Evolutionary conservation across 2,888 invertebrate species (phyloP).

Genomic region (Anoncus sp.): DNA sequence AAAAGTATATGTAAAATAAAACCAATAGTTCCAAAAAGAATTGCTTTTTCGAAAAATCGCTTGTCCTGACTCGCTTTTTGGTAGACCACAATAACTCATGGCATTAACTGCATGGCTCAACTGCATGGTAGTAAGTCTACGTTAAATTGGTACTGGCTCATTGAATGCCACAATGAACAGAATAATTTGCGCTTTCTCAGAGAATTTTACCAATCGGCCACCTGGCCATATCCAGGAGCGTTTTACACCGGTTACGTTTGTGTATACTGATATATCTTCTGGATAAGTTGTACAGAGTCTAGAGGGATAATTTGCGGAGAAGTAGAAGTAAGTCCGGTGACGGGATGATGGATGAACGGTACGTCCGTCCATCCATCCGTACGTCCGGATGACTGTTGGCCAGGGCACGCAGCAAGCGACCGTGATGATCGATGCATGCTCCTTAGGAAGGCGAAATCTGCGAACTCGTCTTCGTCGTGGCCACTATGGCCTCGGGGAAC

Average conservation of each 20-base stretch:
- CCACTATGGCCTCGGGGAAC: constrained; percentile 62
- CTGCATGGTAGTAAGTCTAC: too few relatives aligned
- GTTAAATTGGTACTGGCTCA: too few relatives aligned
- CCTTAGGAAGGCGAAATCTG: constrained; percentile 75
- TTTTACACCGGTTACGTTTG: constrained; percentile 30
- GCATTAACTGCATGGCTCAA: too few relatives aligned
- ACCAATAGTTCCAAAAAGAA: too few relatives aligned
- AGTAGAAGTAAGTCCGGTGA: constrained; percentile 76
- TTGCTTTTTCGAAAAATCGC: too few relatives aligned
- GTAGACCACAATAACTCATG: too few relatives aligned
- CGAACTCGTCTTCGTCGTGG: constrained; percentile 72
- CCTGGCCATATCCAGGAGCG: constrained; percentile 36
- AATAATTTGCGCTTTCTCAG: background rate
- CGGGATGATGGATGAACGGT: constrained; percentile 80
- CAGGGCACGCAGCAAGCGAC: constrained; percentile 79
- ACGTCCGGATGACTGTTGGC: constrained; percentile 65
- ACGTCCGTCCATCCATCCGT: constrained; percentile 71
- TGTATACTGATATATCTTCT: constrained; percentile 46
- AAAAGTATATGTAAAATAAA: too few relatives aligned
- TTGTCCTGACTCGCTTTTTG: too few relatives aligned
- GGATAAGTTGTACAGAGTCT: constrained; percentile 52
- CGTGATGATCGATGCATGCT: constrained; percentile 81
- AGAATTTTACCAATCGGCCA: constrained; percentile 41
- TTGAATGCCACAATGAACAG: background rate
- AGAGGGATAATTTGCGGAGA: constrained; percentile 65